Base-by-base conservation (phyloP, 92 coral and sea anemone species). In the Zoanthus sociatus region DNA sequence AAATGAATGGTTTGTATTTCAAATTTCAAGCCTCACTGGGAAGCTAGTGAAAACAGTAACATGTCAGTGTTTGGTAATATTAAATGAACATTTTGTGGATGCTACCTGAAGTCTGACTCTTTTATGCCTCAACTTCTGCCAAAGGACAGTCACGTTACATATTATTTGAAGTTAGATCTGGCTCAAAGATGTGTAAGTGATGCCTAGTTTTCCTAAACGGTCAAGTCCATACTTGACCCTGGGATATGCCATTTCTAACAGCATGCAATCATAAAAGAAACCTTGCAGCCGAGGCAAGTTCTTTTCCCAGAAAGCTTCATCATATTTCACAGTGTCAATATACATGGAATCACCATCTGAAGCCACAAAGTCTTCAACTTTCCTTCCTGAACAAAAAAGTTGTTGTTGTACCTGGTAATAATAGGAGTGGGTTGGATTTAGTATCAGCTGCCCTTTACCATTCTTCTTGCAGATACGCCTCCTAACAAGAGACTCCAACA, bases 341-440 rank as follows among this genome's bases (percentile, higher is more conserved):
- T 87, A 79, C 47, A 87, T 42, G 21, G 46, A 20, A 46, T 21
- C 42, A 16, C 90, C 88, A 91, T 91, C 91, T 73, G 91, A 91
- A 17, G 88, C 90, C 50, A 88, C 89, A 87, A 91, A 87, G 61
- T 91, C 91, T 55, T 63, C 86, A 91, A 91, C 88, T 78, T 77
- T 83, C 68, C 90, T 72, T 77, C 71, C 91, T 61, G 91, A 69
- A 86, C 93, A 91, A 76, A 87, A 88, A 84, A 91, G 81, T 86
- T 91, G 93, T 70, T 79, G 93, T 55, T 91, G 91, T 55, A 91
- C 71, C 50, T 91, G 93, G 58, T 76, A 87, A 71, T 81, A 88
- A 78, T 88, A 91, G 76, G 13, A 55, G 78, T 87, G 93, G 33
- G 75, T 87, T 87, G 68, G 55, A 77, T 87, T 87, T 16, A 90